Percentiles rank a stretch among this genome's conserved stretches.
Evolutionary conservation across 2,888 invertebrate genomes (phyloP).

Genomic region (Labia minor): DNA sequence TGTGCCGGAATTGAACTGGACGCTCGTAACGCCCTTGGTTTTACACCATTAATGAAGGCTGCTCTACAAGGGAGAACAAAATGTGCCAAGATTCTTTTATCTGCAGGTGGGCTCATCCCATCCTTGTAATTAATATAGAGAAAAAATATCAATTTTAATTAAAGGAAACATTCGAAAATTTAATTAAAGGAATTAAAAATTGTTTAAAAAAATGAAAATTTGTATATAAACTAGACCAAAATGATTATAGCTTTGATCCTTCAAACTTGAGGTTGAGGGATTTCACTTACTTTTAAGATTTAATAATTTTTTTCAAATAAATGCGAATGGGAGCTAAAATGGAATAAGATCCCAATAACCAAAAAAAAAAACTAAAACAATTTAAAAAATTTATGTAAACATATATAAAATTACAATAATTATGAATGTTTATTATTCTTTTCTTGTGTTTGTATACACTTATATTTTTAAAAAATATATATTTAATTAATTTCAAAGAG

Average conservation of each 20-base stretch:
- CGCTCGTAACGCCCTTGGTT: constrained; percentile 55
- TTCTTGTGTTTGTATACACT: too few relatives aligned
- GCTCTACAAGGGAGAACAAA: constrained; percentile 62
- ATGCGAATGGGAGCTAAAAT: too few relatives aligned
- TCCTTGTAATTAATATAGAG: neutral
- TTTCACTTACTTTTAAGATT: too few relatives aligned
- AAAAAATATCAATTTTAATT: neutral
- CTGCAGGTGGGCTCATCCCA: constrained; percentile 57
- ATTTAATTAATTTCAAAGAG: neutral
- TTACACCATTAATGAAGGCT: constrained; percentile 64
- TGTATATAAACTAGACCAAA: neutral
- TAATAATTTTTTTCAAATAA: too few relatives aligned
- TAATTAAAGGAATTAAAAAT: too few relatives aligned
- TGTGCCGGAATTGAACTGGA: constrained; percentile 57
- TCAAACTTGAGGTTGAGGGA: too few relatives aligned
- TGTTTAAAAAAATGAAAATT: constrained; percentile 8
- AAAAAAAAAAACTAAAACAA: too few relatives aligned
- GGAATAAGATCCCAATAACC: too few relatives aligned
- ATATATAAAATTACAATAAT: too few relatives aligned
- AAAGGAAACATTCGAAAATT: too few relatives aligned
- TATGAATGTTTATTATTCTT: too few relatives aligned
- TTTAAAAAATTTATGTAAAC: too few relatives aligned
- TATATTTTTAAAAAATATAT: neutral
- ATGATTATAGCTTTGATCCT: neutral
- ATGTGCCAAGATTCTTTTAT: constrained; percentile 60